A percentile compares a stretch with the other conserved stretches of the same genome.
Evolutionary conservation across 2,797 vertebrate species (phyloP).

Genomic region (Sternotherus odoratus): DNA sequence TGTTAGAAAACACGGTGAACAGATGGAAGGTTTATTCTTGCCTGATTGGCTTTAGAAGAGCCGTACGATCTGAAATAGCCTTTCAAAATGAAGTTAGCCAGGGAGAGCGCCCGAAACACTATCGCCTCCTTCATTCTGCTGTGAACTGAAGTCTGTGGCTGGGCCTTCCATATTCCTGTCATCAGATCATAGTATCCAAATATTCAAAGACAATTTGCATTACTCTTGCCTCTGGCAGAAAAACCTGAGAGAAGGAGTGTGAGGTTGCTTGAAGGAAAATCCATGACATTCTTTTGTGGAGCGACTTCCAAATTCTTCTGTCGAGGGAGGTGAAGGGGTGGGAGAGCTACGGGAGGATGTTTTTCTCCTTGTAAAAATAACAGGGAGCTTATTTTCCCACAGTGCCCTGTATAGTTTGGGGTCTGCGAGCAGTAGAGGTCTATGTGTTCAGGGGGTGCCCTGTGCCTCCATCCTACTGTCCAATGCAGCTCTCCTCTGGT

Average conservation of each 20-base stretch:
- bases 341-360: neutral
- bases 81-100: neutral
- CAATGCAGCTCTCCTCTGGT: neutral
- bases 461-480: neutral
- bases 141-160: neutral
- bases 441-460: neutral
- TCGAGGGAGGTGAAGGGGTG: neutral
- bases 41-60: neutral
- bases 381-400: neutral
- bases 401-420: neutral
- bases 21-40: neutral
- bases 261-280: neutral
- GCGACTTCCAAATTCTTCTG: neutral
- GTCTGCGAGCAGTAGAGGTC: too few relatives aligned
- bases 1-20: neutral
- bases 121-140: neutral
- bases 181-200: neutral
- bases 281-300: rapidly evolving
- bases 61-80: neutral
- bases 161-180: neutral
- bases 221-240: neutral
- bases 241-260: neutral
- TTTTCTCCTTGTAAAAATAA: neutral
- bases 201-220: neutral
- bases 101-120: neutral